Conservation (phyloP, 23 tunicate species). For the Styela clava region DNA sequence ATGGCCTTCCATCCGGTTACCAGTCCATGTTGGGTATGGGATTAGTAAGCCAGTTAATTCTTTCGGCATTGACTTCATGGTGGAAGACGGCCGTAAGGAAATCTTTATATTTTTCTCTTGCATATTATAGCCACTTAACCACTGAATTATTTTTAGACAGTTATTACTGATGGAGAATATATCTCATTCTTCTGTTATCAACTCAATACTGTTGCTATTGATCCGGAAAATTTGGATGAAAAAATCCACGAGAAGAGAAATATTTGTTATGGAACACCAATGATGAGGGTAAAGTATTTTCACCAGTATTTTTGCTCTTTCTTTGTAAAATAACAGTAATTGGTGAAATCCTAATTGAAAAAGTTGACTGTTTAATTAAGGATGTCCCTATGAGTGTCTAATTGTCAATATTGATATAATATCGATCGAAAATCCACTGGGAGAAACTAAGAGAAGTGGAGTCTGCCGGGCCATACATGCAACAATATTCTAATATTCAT, state of each 20-base stretch:
- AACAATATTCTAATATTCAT: too few relatives aligned
- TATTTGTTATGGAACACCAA: constrained; percentile 70
- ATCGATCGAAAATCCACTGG: too few relatives aligned
- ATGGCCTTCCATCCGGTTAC: too few relatives aligned
- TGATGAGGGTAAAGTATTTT: constrained; percentile 47
- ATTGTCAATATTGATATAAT: too few relatives aligned
- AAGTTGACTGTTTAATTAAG: neutral
- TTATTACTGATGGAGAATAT: constrained; percentile 69
- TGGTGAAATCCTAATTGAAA: neutral
- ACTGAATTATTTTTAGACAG: constrained; percentile 40
- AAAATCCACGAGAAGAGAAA: constrained; percentile 38
- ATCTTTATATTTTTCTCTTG: too few relatives aligned
- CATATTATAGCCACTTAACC: too few relatives aligned
- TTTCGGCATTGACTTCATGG: too few relatives aligned
- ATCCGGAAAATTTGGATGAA: constrained; percentile 47
- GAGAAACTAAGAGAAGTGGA: too few relatives aligned
- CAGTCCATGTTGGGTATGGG: too few relatives aligned
- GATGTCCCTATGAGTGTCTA: neutral
- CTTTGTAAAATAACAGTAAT: neutral
- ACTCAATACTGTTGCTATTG: constrained; percentile 83
- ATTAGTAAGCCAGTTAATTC: too few relatives aligned
- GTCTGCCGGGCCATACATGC: too few relatives aligned
- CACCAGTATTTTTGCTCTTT: neutral
- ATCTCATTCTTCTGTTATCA: constrained; percentile 87
- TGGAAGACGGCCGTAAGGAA: too few relatives aligned